Percentiles rank a stretch among this genome's conserved stretches.
These are phyloP conservation scores for Blennius ocellaris DNA, from an alignment of 2,113 vertebrate genomes.

Conservation along the genomic window DNA sequence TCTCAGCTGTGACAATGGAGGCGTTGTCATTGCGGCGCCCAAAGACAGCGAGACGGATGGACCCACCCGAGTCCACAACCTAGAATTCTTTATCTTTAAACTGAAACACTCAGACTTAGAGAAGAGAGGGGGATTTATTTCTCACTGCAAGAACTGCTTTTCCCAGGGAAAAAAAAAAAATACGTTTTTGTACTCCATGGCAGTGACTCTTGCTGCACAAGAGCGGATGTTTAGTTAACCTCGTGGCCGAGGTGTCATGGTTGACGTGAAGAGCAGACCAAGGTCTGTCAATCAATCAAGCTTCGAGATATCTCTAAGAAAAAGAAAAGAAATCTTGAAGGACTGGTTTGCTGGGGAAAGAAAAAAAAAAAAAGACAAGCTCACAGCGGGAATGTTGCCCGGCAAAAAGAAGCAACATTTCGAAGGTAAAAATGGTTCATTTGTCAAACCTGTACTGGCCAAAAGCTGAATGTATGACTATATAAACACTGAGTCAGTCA, in stretches of 20 bases:
- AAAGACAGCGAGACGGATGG: conserved; percentile 58
- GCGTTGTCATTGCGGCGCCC: conserved; percentile 46
- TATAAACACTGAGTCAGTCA: too few relatives aligned
- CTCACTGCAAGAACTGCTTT: conserved; percentile 14
- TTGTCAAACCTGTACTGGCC: not conserved
- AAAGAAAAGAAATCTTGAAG: not conserved
- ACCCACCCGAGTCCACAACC: conserved; percentile 30
- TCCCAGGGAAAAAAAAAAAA: conserved; percentile 5
- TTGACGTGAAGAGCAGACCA: conserved; percentile 34
- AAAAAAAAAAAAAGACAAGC: not conserved
- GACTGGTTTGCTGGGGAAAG: not conserved
- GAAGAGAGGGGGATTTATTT: not conserved
- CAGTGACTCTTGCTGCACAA: not conserved
- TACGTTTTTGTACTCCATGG: not conserved
- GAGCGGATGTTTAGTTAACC: conserved; percentile 35
- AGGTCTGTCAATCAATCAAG: conserved; percentile 55
- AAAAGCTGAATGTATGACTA: too few relatives aligned
- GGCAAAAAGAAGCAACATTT: not conserved
- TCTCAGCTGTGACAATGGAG: conserved; percentile 70
- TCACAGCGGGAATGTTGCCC: not conserved
- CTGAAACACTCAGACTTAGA: conserved; percentile 1
- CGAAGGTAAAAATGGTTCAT: not conserved
- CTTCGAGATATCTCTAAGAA: not conserved
- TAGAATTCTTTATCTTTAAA: conserved; percentile 50
- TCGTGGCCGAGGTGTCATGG: conserved; percentile 12